These are phyloP conservation scores for Athalia circularis DNA, from an alignment of 2,888 invertebrate genomes.

Conservation along the genomic window DNA sequence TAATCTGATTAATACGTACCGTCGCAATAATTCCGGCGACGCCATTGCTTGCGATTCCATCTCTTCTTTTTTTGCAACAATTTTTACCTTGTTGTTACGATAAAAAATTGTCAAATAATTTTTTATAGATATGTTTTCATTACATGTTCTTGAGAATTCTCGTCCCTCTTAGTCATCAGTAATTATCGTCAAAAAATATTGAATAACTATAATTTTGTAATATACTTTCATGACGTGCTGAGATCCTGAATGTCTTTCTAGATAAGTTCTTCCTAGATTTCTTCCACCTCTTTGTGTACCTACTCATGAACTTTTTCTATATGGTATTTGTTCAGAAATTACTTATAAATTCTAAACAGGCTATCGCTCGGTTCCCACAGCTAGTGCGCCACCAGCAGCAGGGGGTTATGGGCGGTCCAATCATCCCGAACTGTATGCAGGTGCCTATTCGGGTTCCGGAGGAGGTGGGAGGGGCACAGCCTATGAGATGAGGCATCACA, in stretches of 20 bases:
- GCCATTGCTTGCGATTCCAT: slow-evolving; percentile 27
- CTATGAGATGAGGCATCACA: slow-evolving; percentile 85
- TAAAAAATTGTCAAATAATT: too few species aligned
- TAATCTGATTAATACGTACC: slow-evolving; percentile 2
- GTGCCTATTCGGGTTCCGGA: slow-evolving; percentile 79
- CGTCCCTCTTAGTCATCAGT: too few species aligned
- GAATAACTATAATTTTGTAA: too few species aligned
- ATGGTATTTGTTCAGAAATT: slow-evolving; percentile 45
- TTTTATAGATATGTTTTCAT: too few species aligned
- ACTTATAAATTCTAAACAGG: slow-evolving; percentile 69
- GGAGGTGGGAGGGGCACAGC: slow-evolving; percentile 75
- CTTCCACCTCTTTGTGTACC: slow-evolving; percentile 52
- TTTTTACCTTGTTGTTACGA: too few species aligned
- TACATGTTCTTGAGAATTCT: too few species aligned
- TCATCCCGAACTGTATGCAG: slow-evolving; percentile 82
- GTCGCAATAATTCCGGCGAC: background rate
- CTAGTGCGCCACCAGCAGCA: slow-evolving; percentile 75
- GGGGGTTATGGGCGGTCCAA: slow-evolving; percentile 75
- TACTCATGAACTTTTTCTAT: slow-evolving; percentile 37
- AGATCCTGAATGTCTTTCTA: too few species aligned
- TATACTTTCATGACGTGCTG: too few species aligned
- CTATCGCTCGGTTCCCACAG: slow-evolving; percentile 74
- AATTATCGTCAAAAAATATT: too few species aligned
- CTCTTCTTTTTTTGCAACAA: background rate
- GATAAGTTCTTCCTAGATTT: background rate